phyloP scores from a whole-genome alignment of 2,888 invertebrate species.

The Villa cingulata region DNA sequence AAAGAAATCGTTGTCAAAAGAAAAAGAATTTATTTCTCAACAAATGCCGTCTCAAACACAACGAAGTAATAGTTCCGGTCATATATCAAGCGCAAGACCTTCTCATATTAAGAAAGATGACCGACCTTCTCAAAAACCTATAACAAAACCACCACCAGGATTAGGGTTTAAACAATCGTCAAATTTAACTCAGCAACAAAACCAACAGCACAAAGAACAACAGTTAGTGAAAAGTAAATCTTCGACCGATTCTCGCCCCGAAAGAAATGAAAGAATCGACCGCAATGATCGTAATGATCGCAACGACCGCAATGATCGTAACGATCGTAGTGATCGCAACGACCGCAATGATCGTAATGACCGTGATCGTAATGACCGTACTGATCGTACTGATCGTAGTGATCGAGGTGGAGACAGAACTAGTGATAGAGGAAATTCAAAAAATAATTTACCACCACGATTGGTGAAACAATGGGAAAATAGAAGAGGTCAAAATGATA shows the following conservation, averaged over 20 bases:
- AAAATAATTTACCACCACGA: conserved; percentile 58
- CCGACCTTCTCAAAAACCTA: conserved; percentile 14
- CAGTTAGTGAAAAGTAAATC: conserved; percentile 27
- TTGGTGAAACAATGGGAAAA: conserved; percentile 61
- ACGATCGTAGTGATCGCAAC: background rate
- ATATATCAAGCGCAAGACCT: conserved; percentile 12
- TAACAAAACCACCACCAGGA: conserved; percentile 22
- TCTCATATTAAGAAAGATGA: conserved; percentile 21
- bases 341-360: background rate
- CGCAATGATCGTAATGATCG: background rate
- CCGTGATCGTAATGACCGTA: too few relatives aligned
- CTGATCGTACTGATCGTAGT: conserved; percentile 14
- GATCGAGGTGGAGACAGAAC: conserved; percentile 19
- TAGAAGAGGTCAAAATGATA: conserved; percentile 26
- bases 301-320: too few relatives aligned
- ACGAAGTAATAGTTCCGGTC: conserved; percentile 18
- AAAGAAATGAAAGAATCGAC: background rate
- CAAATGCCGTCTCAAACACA: conserved; percentile 13
- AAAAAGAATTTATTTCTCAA: conserved; percentile 22
- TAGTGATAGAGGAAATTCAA: conserved; percentile 26
- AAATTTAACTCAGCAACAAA: conserved; percentile 26
- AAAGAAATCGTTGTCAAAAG: conserved; percentile 23
- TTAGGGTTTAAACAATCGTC: conserved; percentile 16
- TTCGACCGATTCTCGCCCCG: conserved; percentile 14
- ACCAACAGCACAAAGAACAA: conserved; percentile 36